Evolutionary conservation across 2,888 invertebrate species (phyloP), one percentile per base, ranked within the genome.

Genomic region (Pseudococcus longispinus): DNA sequence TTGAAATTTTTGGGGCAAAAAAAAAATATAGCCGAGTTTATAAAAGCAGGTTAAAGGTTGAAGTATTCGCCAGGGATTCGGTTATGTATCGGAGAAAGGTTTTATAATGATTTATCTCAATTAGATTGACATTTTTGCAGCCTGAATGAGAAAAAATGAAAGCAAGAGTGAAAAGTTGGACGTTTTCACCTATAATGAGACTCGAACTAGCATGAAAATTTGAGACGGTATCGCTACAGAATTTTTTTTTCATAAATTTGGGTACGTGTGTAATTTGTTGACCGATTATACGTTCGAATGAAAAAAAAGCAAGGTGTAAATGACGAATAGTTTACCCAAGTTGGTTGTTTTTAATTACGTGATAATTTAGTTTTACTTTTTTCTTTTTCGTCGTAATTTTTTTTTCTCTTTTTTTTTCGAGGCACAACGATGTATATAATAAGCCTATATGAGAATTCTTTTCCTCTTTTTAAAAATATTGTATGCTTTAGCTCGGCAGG

Each of bases 61-160:
- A 29, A 70, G 70, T 70, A 70, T 29, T 70, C 70, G 26, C 70
- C 11, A 18, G 70, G 29, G 70, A 70, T 70, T 29, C 18, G 20
- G 29, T 29, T 15, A 70, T 70, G 70, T 70, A 70, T 70, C 18
- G 70, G 70, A 70, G 29, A 70, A 29, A 70, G 70, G 29, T 70
- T 70, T 70, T 70, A 70, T 70, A 70, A 70, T 70, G 70, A 70
- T 70, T 29, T 70, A 70, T 70, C 70, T 70, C 70, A 70, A 70
- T 70, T 70, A 70, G 18, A 70, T 70, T 70, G 70, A 65, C 65
- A 65, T 65, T 65, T 65, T 65, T 26, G 18, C 55, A 20, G n/a
- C 55, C 15, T 46, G 55, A 37, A 37, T 37, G 37, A 37, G 37
- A 9, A 4, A 55, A 55, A 55, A 46, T 13, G 20, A 26, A 65